These are phyloP conservation scores for Trissolcus japonicus DNA, from an alignment of 2,888 invertebrate species.

Conservation along the genomic window DNA sequence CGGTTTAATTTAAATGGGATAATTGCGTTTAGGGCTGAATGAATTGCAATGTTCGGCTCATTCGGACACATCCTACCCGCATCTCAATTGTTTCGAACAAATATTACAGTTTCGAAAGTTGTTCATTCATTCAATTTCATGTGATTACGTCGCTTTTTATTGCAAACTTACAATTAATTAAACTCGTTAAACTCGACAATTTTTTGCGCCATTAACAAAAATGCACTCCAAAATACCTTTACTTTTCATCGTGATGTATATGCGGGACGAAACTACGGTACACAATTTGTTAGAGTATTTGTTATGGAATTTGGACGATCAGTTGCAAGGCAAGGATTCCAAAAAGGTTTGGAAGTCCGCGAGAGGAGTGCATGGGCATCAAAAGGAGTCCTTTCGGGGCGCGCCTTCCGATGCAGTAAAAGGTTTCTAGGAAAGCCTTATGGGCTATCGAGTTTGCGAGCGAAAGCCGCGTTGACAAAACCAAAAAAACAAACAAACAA, in stretches of 20 bases:
- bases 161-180: no score
- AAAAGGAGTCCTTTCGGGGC: conserved; percentile 48
- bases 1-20: conserved; percentile 76
- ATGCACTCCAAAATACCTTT: no score
- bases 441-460: conserved; percentile 25
- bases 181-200: neutral
- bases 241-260: no score
- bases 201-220: neutral
- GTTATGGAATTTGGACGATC: conserved; percentile 50
- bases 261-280: neutral
- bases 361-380: conserved; percentile 36
- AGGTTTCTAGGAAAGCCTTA: conserved; percentile 63
- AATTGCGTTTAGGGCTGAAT: conserved; percentile 68
- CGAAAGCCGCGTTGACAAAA: conserved; percentile 14
- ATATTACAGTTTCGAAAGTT: neutral
- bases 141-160: no score
- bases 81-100: neutral
- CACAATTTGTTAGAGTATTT: conserved; percentile 17
- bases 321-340: conserved; percentile 53
- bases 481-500: conserved; percentile 2
- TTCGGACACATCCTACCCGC: conserved; percentile 4
- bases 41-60: conserved; percentile 23
- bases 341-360: conserved; percentile 50
- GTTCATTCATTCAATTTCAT: no score
- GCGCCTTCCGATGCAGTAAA: conserved; percentile 59